phyloP scores from a whole-genome alignment of 2,888 invertebrate species.

The Drosophila pegasa region DNA sequence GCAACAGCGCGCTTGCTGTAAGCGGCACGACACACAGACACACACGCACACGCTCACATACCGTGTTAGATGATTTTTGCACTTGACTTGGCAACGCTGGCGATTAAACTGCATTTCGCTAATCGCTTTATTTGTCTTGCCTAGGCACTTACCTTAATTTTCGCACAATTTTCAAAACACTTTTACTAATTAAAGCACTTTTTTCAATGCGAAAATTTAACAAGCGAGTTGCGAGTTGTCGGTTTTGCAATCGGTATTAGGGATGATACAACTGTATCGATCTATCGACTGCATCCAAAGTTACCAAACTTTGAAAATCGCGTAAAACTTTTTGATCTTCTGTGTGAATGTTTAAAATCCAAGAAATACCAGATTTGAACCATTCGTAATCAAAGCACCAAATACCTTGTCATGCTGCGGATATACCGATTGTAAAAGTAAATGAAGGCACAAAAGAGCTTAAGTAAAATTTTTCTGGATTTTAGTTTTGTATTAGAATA shows the following conservation, averaged over 20 bases:
- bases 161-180: conserved; percentile 66
- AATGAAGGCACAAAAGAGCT: background rate
- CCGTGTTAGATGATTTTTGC: conserved; percentile 56
- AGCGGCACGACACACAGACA: conserved; percentile 56
- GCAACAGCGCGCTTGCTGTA: conserved; percentile 65
- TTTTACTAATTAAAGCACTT: conserved; percentile 67
- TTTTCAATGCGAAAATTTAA: conserved; percentile 66
- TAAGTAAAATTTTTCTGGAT: background rate
- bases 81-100: conserved; percentile 34
- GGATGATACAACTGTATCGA: conserved; percentile 46
- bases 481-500: background rate
- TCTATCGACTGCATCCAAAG: conserved; percentile 34
- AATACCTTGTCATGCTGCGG: conserved; percentile 1
- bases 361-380: conserved; percentile 7
- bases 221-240: conserved; percentile 63
- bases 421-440: background rate
- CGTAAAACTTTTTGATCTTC: background rate
- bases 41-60: conserved; percentile 31
- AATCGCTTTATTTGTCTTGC: conserved; percentile 18
- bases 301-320: conserved; percentile 14
- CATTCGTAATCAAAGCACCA: conserved; percentile 18
- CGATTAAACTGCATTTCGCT: conserved; percentile 21
- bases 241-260: conserved; percentile 64
- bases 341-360: conserved; percentile 17
- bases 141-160: conserved; percentile 58